A percentile compares a stretch with the other conserved stretches of the same genome.
These are phyloP conservation scores for Magallana ariakensis DNA, from an alignment of 1,140 invertebrate genomes.

Conservation along the genomic window DNA sequence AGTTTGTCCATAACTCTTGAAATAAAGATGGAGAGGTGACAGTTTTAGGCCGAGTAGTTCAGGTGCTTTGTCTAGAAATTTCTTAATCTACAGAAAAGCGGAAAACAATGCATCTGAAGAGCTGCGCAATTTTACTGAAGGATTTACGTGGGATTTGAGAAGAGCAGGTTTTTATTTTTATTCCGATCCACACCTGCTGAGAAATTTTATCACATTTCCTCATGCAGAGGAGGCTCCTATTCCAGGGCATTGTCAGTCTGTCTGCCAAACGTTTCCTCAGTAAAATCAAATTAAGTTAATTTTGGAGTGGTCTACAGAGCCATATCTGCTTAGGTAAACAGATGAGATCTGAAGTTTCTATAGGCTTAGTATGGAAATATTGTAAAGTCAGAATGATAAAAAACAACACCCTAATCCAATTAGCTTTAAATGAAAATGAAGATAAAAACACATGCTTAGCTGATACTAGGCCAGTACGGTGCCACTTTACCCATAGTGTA, in stretches of 20 bases:
- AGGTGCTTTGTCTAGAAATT: background rate
- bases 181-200: constrained; percentile 20
- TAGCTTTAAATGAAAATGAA: constrained; percentile 2
- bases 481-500: background rate
- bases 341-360: background rate
- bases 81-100: background rate
- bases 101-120: background rate
- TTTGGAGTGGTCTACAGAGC: background rate
- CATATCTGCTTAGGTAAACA: constrained; percentile 15
- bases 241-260: constrained; percentile 12
- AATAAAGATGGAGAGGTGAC: background rate
- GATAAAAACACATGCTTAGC: constrained; percentile 15
- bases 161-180: background rate
- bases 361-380: background rate
- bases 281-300: constrained; percentile 36
- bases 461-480: constrained; percentile 28
- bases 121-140: background rate
- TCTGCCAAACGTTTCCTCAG: constrained; percentile 22
- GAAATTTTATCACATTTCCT: constrained; percentile 29
- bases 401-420: constrained; percentile 29
- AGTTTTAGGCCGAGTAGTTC: background rate
- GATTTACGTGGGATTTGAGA: background rate
- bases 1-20: background rate
- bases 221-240: background rate
- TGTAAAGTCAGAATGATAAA: constrained; percentile 5